These are phyloP conservation scores for Hypanus sabinus DNA, from an alignment of 2,113 vertebrate genomes.

Conservation along the genomic window DNA sequence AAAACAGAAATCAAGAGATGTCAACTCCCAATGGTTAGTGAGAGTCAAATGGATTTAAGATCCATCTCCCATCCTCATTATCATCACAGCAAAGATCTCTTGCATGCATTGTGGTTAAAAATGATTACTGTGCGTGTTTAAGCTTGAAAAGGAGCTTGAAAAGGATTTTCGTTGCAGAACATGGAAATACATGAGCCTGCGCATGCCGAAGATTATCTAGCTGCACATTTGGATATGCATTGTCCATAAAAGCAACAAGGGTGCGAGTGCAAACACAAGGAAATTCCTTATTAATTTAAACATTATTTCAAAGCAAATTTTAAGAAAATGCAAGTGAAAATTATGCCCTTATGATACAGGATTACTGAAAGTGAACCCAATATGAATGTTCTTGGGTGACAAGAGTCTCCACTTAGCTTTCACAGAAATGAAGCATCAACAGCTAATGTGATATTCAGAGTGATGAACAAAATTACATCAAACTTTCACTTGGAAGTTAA, in stretches of 20 bases:
- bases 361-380: not conserved
- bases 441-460: not conserved
- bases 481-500: not conserved
- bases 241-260: not conserved
- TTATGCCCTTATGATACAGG: no score
- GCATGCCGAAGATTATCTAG: not conserved
- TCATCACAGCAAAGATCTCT: not conserved
- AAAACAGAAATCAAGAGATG: not conserved
- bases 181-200: not conserved
- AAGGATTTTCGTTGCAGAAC: not conserved
- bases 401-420: not conserved
- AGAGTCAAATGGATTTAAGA: not conserved
- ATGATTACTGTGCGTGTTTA: not conserved
- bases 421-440: not conserved
- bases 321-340: not conserved
- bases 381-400: not conserved
- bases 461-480: not conserved
- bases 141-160: not conserved
- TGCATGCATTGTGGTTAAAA: not conserved
- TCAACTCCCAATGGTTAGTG: not conserved
- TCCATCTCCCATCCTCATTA: not conserved
- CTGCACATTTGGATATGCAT: not conserved
- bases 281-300: not conserved
- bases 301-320: not conserved
- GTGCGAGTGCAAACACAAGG: not conserved